A percentile compares a stretch with the other conserved stretches of the same genome.
Conservation (phyloP, 2,113 vertebrate species). For the Python bivittatus region DNA sequence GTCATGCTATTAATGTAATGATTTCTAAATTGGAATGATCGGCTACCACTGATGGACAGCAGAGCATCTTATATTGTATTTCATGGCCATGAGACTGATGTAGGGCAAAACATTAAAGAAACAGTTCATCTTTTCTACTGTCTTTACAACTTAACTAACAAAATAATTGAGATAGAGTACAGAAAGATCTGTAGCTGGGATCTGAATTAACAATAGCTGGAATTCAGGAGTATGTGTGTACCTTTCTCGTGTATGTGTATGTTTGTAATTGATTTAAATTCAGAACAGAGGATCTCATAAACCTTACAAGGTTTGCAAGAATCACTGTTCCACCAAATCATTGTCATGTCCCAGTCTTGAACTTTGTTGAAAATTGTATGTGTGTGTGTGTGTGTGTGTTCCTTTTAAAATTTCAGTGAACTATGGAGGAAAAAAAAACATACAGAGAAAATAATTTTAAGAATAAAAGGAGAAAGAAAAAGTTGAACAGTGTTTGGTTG, state of each 20-base stretch:
- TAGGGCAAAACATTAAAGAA: neutral
- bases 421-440: neutral
- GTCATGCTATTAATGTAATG: neutral
- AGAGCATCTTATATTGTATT: constrained; percentile 43
- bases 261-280: neutral
- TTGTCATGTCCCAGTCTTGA: constrained; percentile 1
- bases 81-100: constrained; percentile 4
- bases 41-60: constrained; percentile 54
- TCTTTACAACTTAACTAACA: constrained; percentile 6
- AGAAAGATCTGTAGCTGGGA: neutral
- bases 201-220: neutral
- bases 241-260: neutral
- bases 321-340: constrained; percentile 19
- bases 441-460: neutral
- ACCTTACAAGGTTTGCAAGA: constrained; percentile 9
- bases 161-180: constrained; percentile 25
- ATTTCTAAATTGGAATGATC: constrained; percentile 50
- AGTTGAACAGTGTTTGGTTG: neutral
- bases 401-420: neutral
- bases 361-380: constrained; percentile 8
- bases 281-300: neutral
- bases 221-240: neutral
- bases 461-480: neutral
- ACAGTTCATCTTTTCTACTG: constrained; percentile 15
- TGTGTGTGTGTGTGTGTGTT: neutral